Base-by-base conservation (phyloP, 1,140 invertebrate genomes). In the Formica exsecta region DNA sequence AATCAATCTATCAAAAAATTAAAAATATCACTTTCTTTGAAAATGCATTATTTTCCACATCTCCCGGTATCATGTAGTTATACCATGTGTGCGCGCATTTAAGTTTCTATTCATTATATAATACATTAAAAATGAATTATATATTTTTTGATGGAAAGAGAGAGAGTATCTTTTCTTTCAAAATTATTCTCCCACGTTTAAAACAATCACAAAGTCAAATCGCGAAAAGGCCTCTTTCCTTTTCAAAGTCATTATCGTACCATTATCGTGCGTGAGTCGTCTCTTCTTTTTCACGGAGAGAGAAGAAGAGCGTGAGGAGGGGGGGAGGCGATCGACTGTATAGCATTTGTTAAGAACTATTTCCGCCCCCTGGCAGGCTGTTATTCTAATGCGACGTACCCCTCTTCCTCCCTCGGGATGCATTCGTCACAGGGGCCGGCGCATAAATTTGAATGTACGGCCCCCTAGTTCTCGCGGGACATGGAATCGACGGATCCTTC, bases 391-490 rank as follows among this genome's bases (percentile, higher is more conserved):
- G 83, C 54, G 54, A 51, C 48, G 77, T 59, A 4, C 29, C 54
- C 66, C 70, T 41, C 70, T 57, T 66, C 80, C 68, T 32, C 73
- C 64, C 85, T 77, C 41, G 38, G 38, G 38, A 44, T 25, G 13
- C 66, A 70, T 70, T 80, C 77, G 65, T 80, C 64, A 80, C 65
- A 80, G 32, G 44, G 65, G 9, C 2, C 22, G 66, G 66, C 8
- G 89, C 89, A 92, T 93, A 93, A 94, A 94, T 94, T 92, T 92
- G 86, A 94, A 93, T 91, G 87, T 66, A 61, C 59, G 77, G 77
- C 36, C 62, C 70, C 22, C 38, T 61, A 22, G 54, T 13, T 59
- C 48, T 85, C 59, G 1, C 4, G 59, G 32, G 44, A 76, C 54
- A 80, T 25, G 66, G 54, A 87, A 92, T 92, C 90, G 91, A 44